phyloP scores from a whole-genome alignment of 2,113 vertebrate genomes.

The Cardinalis cardinalis region DNA sequence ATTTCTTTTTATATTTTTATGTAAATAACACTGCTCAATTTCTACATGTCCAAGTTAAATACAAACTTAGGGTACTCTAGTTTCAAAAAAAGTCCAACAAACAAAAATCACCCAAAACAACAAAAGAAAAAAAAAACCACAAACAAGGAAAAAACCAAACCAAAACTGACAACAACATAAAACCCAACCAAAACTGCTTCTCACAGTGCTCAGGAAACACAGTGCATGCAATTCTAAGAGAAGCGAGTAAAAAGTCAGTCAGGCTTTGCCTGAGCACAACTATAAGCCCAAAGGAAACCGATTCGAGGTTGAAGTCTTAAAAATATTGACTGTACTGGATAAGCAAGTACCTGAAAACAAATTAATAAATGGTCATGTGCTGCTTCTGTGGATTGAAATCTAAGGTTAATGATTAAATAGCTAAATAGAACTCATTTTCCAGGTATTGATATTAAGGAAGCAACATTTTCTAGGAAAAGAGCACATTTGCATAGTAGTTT shows the following conservation, averaged over 20 bases:
- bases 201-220: neutral
- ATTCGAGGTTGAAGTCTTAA: neutral
- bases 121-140: neutral
- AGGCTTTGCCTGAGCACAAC: neutral
- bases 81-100: neutral
- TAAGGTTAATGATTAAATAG: neutral
- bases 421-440: neutral
- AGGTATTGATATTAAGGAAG: neutral
- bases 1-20: neutral
- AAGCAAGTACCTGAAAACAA: neutral
- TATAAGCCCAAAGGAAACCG: neutral
- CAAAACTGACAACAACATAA: neutral
- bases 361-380: neutral
- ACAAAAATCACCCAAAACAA: neutral
- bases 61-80: neutral
- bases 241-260: neutral
- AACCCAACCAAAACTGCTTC: neutral
- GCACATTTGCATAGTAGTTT: neutral
- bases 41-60: neutral
- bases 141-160: accelerated
- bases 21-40: neutral
- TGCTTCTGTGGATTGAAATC: neutral
- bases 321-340: neutral
- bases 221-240: neutral
- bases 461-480: neutral